Conservation (phyloP, 2,113 vertebrate species). For the Plestiodon gilberti region DNA sequence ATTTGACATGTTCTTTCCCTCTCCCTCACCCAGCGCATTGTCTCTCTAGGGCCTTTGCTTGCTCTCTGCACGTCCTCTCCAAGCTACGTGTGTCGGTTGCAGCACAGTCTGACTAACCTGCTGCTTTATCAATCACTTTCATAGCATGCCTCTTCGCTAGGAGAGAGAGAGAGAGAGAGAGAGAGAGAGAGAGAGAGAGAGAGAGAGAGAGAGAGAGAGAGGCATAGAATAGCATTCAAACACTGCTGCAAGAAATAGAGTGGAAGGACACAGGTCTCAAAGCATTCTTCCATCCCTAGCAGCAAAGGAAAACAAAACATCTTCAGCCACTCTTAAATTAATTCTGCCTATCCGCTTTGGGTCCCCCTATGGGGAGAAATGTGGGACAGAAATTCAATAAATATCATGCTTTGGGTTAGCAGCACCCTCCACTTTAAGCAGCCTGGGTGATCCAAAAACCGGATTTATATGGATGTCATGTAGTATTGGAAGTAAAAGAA, state of each 20-base stretch:
- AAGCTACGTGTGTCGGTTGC: neutral
- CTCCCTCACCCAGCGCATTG: neutral
- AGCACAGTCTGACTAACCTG: slow-evolving; percentile 49
- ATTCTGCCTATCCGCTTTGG: slow-evolving; percentile 22
- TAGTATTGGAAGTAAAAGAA: slow-evolving; percentile 2
- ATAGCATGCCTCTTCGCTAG: slow-evolving; percentile 50
- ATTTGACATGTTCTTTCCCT: neutral
- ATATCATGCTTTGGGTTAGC: slow-evolving; percentile 51
- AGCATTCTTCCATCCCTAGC: slow-evolving; percentile 17
- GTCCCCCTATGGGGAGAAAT: too few relatives aligned
- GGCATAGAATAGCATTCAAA: slow-evolving; percentile 46
- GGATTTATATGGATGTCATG: slow-evolving; percentile 23
- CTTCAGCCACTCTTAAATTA: slow-evolving; percentile 40
- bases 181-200: neutral
- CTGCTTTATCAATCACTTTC: slow-evolving; percentile 53
- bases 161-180: slow-evolving; percentile 29
- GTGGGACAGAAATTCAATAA: too few relatives aligned
- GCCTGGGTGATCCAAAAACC: slow-evolving; percentile 2
- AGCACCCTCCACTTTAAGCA: slow-evolving; percentile 37
- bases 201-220: neutral
- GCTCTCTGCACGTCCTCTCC: neutral
- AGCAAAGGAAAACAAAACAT: slow-evolving; percentile 37
- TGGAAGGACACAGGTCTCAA: slow-evolving; percentile 43
- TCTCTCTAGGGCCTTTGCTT: slow-evolving; percentile 34
- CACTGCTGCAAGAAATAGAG: slow-evolving; percentile 33